Percentiles rank a stretch among this genome's conserved stretches.
Conservation (phyloP, 2,888 invertebrate genomes). For the Drosophila greeni region DNA sequence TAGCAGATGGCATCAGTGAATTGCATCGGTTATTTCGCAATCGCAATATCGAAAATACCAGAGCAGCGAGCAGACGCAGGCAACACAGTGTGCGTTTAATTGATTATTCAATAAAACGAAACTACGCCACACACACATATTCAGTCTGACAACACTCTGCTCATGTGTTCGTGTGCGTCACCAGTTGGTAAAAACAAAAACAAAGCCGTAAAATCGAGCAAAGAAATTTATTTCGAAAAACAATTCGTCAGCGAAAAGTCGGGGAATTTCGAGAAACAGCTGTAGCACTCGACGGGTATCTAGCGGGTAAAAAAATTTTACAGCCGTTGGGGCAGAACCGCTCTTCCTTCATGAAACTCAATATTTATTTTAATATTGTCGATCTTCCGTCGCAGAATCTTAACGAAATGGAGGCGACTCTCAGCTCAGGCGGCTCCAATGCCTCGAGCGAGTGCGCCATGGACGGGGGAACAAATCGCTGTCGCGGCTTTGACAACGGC, state of each 20-base stretch:
- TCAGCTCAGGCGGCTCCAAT: slow-evolving; percentile 73
- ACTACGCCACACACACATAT: slow-evolving; percentile 53
- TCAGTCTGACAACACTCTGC: slow-evolving; percentile 15
- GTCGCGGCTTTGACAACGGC: slow-evolving; percentile 47
- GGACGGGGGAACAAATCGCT: slow-evolving; percentile 47
- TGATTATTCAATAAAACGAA: slow-evolving; percentile 65
- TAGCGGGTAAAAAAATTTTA: background rate
- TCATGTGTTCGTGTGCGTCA: slow-evolving; percentile 37
- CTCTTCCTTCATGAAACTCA: background rate
- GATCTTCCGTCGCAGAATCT: slow-evolving; percentile 2
- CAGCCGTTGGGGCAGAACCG: background rate
- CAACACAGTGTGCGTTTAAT: slow-evolving; percentile 54
- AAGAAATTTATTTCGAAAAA: slow-evolving; percentile 51
- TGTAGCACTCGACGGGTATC: slow-evolving; percentile 28
- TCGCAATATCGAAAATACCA: slow-evolving; percentile 53
- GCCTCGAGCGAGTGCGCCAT: slow-evolving; percentile 74
- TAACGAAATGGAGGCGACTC: slow-evolving; percentile 55
- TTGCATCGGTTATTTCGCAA: slow-evolving; percentile 45
- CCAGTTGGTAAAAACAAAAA: slow-evolving; percentile 43
- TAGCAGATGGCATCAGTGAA: slow-evolving; percentile 3
- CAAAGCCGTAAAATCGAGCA: slow-evolving; percentile 34
- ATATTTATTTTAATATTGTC: slow-evolving; percentile 15
- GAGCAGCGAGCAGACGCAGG: slow-evolving; percentile 38
- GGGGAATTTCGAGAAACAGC: slow-evolving; percentile 43
- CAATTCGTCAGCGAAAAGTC: slow-evolving; percentile 53